These are phyloP conservation scores for Pampusana beccarii DNA, from an alignment of 2,113 vertebrate species.

Conservation along the genomic window DNA sequence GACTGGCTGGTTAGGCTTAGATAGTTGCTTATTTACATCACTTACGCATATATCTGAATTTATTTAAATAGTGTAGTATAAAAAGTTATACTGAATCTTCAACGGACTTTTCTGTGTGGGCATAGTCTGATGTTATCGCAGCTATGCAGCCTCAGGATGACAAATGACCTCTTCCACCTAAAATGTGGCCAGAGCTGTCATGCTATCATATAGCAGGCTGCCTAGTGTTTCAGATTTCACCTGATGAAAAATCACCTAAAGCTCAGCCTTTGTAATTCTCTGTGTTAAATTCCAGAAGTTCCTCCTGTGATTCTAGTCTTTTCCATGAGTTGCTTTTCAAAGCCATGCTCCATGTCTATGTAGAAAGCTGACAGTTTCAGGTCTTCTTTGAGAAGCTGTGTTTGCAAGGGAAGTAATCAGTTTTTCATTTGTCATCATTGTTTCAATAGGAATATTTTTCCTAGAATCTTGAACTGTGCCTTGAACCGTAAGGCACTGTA, in stretches of 20 bases:
- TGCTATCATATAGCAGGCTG: background rate
- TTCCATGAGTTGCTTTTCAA: background rate
- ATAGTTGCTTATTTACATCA: background rate
- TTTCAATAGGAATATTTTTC: background rate
- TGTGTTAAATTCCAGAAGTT: background rate
- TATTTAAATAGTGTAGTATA: background rate
- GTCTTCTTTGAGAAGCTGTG: background rate
- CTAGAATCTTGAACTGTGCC: background rate
- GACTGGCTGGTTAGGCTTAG: background rate
- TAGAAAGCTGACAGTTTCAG: background rate
- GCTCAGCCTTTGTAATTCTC: background rate
- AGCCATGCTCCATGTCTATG: accelerated
- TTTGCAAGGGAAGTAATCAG: background rate
- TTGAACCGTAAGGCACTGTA: background rate
- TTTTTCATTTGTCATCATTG: background rate
- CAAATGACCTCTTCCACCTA: background rate
- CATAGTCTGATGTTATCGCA: background rate
- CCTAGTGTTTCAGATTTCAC: background rate
- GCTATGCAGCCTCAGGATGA: background rate
- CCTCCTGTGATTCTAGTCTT: background rate
- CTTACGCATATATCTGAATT: background rate
- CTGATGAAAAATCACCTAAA: background rate
- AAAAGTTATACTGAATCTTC: background rate
- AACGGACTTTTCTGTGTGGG: background rate
- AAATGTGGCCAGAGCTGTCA: background rate